These are phyloP conservation scores for Oreochromis aureus DNA, from an alignment of 2,113 vertebrate species.

Conservation along the genomic window DNA sequence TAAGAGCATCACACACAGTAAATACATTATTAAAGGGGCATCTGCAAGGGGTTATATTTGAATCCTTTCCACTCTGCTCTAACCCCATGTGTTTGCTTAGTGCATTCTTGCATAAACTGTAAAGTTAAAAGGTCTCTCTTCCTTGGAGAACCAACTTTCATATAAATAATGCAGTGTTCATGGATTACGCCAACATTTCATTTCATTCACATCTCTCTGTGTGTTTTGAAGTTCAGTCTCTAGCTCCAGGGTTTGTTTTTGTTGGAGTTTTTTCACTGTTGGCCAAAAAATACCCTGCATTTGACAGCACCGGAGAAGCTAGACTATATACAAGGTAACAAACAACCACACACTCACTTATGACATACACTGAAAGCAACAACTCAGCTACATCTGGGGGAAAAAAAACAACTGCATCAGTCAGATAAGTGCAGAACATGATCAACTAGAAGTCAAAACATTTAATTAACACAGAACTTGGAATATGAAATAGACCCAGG, in stretches of 20 bases:
- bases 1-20: neutral
- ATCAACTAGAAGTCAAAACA: neutral
- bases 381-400: neutral
- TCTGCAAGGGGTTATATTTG: neutral
- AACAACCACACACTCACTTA: neutral
- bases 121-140: neutral
- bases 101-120: neutral
- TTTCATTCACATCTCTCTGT: slow-evolving; percentile 8
- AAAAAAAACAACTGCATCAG: neutral
- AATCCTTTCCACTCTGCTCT: neutral
- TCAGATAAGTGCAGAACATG: neutral
- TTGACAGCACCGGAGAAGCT: neutral
- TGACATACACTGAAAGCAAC: neutral
- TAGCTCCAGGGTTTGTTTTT: neutral
- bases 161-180: slow-evolving; percentile 51
- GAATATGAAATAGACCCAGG: neutral
- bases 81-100: neutral
- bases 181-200: slow-evolving; percentile 26
- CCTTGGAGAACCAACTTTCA: neutral
- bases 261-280: neutral
- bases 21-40: slow-evolving; percentile 13
- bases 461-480: neutral
- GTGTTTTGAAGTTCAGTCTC: neutral
- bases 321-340: neutral
- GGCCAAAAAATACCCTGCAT: neutral